These are phyloP conservation scores for Coecobrya sp. DNA, from an alignment of 2,888 invertebrate species.

Conservation along the genomic window DNA sequence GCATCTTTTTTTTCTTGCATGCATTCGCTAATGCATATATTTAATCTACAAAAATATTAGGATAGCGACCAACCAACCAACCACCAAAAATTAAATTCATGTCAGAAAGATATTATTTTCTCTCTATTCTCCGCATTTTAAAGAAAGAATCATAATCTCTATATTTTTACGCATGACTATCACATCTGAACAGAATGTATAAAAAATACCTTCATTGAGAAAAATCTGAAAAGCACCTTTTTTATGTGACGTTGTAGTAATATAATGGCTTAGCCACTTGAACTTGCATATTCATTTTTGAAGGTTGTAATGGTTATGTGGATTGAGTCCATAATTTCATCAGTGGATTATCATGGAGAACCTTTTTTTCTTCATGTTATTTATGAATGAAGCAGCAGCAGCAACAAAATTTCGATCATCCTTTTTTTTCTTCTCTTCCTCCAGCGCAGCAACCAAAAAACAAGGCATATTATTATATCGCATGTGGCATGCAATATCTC, in stretches of 20 bases:
- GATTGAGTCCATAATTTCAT: constrained; percentile 18
- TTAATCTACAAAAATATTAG: constrained; percentile 18
- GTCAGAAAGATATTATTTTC: background rate
- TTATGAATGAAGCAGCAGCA: background rate
- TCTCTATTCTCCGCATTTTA: background rate
- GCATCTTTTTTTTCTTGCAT: background rate
- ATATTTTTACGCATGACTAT: constrained; percentile 21
- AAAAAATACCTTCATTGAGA: constrained; percentile 5
- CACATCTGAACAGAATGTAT: background rate
- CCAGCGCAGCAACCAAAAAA: too few species aligned
- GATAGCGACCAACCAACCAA: background rate
- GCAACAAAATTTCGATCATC: background rate
- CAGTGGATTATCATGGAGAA: constrained; percentile 26
- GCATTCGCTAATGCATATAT: background rate
- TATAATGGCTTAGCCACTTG: constrained; percentile 30
- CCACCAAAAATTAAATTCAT: constrained; percentile 27
- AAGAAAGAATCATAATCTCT: constrained; percentile 5
- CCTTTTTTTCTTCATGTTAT: background rate
- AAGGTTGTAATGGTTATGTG: background rate
- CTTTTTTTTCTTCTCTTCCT: background rate
- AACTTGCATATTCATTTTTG: constrained; percentile 9
- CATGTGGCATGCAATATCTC: constrained; percentile 60
- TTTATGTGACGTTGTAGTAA: constrained; percentile 30
- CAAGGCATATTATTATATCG: constrained; percentile 20
- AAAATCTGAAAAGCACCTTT: constrained; percentile 18